Evolutionary conservation across 2,113 vertebrate genomes (phyloP), one percentile per base, ranked within the genome.

Genomic region (Pygathrix nemaeus): DNA sequence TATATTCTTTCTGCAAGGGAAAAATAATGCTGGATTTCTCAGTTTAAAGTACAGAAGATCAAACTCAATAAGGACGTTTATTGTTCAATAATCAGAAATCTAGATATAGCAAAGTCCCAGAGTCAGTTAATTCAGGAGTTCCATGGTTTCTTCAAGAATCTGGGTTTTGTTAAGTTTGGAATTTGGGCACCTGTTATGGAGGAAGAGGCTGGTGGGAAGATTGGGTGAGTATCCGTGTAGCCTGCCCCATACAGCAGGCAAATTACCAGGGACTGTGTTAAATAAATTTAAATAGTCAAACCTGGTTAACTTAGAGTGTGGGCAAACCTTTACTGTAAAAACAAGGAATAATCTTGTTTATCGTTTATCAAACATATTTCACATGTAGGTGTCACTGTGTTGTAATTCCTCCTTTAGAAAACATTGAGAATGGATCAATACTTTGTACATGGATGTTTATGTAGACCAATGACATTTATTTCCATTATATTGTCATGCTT

Each of bases 231-330:
- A 3, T 57, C 23, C 5, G 4, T 30, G 43, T 1, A 61, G 4
- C 8, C 30, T 90, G 3, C 9, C 16, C 6, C 17, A 68, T 5
- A 50, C 2, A 25, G 17, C 32, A 79, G 43, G 32, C 61, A 84
- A 45, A 80, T 90, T 95, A 84, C 8, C 50, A 84, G 23, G 17
- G 43, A 93, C 86, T 96, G 45, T 88, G 0, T 76, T 79, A 97
- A 95, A 70, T 94, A 93, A 45, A 82, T 87, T 90, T 23, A 35
- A 98, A 95, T 70, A 93, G 55, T 40, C 64, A 94, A 35, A 90
- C 6, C 0, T 27, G 0, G 84, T 97, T 95, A 68, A 13, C 38
- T 78, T 93, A 92, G 61, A 85, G 91, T 95, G 72, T 92, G 32
- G 48, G 2, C 23, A 84, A n/a, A 82, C 27, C 18, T 88, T 83